Conservation (phyloP, 2,113 vertebrate genomes). For the Bubo scandiacus region DNA sequence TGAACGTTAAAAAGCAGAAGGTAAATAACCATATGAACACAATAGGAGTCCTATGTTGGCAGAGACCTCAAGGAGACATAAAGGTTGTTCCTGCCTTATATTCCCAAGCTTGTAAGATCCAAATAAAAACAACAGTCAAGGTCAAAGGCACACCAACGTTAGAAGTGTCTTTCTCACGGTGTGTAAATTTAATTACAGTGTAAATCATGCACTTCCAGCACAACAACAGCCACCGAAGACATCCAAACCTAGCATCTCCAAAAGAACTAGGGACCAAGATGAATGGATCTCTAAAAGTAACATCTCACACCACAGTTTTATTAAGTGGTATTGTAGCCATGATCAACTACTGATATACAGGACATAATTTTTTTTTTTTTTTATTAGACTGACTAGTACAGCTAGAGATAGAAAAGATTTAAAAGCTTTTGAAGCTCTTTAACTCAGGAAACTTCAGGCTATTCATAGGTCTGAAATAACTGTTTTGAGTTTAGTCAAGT, state of each 20-base stretch:
- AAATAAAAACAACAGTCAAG: not conserved
- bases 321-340: not conserved
- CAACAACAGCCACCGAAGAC: not conserved
- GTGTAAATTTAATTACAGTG: not conserved
- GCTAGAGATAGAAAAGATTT: not conserved
- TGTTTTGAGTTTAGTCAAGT: not conserved
- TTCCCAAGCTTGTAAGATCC: not conserved
- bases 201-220: accelerated
- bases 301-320: not conserved
- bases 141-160: not conserved
- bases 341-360: not conserved
- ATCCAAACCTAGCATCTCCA: not conserved
- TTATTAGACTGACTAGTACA: not conserved
- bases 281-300: not conserved
- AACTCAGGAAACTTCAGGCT: not conserved
- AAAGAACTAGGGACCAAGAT: not conserved
- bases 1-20: not conserved
- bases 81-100: not conserved
- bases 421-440: not conserved
- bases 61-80: not conserved
- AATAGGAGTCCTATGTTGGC: not conserved
- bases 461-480: accelerated
- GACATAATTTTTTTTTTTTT: not conserved
- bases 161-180: accelerated
- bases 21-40: accelerated